Evolutionary conservation across 2,888 invertebrate species (phyloP).

Genomic region (Ptilodon capucinus): DNA sequence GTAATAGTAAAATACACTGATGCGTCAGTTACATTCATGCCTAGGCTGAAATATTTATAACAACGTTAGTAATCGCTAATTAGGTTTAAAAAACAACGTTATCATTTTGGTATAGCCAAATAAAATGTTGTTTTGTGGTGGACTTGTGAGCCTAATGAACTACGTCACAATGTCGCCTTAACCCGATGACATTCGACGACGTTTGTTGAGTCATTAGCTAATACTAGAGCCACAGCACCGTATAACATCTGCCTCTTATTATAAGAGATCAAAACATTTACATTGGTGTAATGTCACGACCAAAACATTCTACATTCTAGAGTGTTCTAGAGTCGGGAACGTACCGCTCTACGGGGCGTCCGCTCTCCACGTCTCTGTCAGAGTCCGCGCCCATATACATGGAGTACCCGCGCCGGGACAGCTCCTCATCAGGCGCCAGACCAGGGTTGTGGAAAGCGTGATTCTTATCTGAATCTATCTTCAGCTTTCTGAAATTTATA

Average conservation of each 20-base stretch:
- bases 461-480: slow-evolving; percentile 64
- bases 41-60: not conserved
- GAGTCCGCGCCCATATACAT: slow-evolving; percentile 77
- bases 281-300: no score
- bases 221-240: no score
- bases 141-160: no score
- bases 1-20: not conserved
- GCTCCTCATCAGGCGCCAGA: slow-evolving; percentile 80
- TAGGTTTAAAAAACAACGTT: slow-evolving; percentile 1
- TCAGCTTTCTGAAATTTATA: slow-evolving; percentile 58
- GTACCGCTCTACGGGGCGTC: slow-evolving; percentile 60
- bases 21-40: not conserved
- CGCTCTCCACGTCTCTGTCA: slow-evolving; percentile 64
- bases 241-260: no score
- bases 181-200: no score
- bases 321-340: slow-evolving; percentile 16
- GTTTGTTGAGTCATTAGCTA: no score
- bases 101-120: no score
- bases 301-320: no score
- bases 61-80: not conserved
- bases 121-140: no score
- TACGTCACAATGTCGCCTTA: no score
- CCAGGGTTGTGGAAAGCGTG: slow-evolving; percentile 80
- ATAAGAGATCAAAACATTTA: no score
- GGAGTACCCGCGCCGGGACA: slow-evolving; percentile 81